phyloP scores from a whole-genome alignment of 2,888 invertebrate species.

The Spicauda simplicius region DNA sequence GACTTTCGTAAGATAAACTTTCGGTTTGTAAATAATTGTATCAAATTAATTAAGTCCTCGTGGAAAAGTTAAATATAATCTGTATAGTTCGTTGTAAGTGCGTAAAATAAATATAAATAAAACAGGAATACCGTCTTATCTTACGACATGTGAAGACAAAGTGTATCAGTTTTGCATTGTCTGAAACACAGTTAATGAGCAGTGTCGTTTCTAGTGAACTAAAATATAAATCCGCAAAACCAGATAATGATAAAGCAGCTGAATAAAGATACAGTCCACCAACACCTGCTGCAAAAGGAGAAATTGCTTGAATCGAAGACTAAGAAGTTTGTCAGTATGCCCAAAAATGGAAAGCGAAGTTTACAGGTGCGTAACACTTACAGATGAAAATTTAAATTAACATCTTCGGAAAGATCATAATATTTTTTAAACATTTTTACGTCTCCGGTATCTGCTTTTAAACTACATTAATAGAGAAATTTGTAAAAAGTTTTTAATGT shows the following conservation, averaged over 20 bases:
- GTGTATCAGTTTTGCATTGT: conserved; percentile 27
- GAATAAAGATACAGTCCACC: conserved; percentile 67
- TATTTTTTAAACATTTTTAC: too few species aligned
- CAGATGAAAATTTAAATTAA: background rate
- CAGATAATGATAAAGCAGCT: conserved; percentile 69
- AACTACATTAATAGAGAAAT: too few species aligned
- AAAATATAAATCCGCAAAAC: conserved; percentile 8
- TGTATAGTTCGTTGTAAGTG: conserved; percentile 1
- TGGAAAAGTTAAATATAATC: background rate
- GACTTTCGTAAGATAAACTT: background rate
- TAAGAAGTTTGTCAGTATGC: conserved; percentile 62
- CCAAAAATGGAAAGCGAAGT: conserved; percentile 67
- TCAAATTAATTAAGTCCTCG: background rate
- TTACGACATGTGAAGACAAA: conserved; percentile 23
- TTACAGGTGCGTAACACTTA: conserved; percentile 58
- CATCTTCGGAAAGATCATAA: background rate
- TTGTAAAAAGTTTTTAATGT: too few species aligned
- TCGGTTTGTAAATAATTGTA: background rate
- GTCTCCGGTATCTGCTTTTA: too few species aligned
- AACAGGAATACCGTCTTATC: conserved; percentile 14
- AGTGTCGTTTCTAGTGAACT: conserved; percentile 15
- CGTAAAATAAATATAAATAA: conserved; percentile 17
- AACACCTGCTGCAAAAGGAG: conserved; percentile 67
- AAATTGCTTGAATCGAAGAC: conserved; percentile 57
- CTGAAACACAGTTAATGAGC: conserved; percentile 16